These are phyloP conservation scores for Drosophila macrospina DNA, from an alignment of 2,888 invertebrate species.

Conservation along the genomic window DNA sequence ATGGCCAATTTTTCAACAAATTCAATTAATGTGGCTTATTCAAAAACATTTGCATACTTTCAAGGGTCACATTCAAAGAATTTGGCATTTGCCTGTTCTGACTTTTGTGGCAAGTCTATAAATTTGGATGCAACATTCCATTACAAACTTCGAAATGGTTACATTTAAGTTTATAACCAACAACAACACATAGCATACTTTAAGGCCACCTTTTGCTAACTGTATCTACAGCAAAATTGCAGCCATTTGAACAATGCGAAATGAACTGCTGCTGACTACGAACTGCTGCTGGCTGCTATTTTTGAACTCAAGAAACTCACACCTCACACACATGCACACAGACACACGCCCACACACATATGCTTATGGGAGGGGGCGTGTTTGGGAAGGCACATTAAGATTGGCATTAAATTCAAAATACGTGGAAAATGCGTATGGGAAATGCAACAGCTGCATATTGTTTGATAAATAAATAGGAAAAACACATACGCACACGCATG, in stretches of 20 bases:
- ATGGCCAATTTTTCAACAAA: constrained; percentile 12
- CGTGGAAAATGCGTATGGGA: constrained; percentile 71
- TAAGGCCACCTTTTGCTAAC: constrained; percentile 22
- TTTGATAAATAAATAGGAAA: constrained; percentile 72
- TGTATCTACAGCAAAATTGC: constrained; percentile 27
- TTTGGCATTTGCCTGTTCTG: constrained; percentile 17
- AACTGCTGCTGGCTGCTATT: constrained; percentile 36
- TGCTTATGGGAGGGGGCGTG: neutral
- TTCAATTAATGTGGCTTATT: constrained; percentile 17
- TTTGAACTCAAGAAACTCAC: constrained; percentile 46
- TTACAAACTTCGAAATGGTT: constrained; percentile 28
- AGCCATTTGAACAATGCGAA: constrained; percentile 55
- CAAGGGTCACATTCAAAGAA: constrained; percentile 1
- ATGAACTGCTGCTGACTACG: constrained; percentile 37
- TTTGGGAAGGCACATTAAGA: constrained; percentile 48
- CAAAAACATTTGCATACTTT: constrained; percentile 30
- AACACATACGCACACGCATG: constrained; percentile 26
- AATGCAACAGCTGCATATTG: constrained; percentile 74
- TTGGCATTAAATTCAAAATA: constrained; percentile 64
- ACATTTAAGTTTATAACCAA: constrained; percentile 33
- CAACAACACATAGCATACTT: constrained; percentile 47
- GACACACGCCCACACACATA: neutral
- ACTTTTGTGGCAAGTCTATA: constrained; percentile 44
- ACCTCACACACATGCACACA: constrained; percentile 9
- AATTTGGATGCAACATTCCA: constrained; percentile 42